Conservation (phyloP, 2,797 vertebrate genomes). For the Sternotherus odoratus region DNA sequence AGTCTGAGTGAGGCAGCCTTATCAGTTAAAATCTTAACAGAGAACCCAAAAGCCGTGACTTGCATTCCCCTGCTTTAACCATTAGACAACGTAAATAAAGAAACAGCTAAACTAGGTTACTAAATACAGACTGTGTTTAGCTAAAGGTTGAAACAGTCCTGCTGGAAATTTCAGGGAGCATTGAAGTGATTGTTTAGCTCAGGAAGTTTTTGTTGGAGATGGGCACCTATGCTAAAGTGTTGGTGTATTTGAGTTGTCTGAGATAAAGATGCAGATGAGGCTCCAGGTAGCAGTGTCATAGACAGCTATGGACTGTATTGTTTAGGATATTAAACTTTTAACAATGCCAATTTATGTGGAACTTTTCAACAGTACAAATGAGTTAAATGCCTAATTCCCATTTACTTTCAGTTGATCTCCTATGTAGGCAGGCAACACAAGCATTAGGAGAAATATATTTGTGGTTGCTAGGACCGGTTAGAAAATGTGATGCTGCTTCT, state of each 20-base stretch:
- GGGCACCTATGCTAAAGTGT: constrained; percentile 31
- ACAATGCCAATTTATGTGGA: neutral
- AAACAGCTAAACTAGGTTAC: constrained; percentile 41
- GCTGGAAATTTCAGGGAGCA: neutral
- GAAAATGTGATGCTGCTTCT: neutral
- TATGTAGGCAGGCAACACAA: neutral
- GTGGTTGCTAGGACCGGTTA: neutral
- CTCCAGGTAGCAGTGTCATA: neutral
- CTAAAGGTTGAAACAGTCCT: constrained; percentile 52
- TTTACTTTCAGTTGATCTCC: neutral
- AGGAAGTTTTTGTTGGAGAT: constrained; percentile 11
- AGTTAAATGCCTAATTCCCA: neutral
- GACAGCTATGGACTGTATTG: accelerated
- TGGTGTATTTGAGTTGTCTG: constrained; percentile 34
- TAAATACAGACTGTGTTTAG: constrained; percentile 45
- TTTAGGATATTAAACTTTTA: neutral
- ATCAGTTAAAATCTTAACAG: neutral
- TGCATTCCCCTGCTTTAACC: constrained; percentile 35
- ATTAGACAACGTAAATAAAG: neutral
- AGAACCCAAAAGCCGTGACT: constrained; percentile 9
- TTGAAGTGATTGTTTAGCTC: constrained; percentile 31
- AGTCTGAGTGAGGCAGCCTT: neutral
- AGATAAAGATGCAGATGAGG: accelerated
- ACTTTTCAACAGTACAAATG: neutral
- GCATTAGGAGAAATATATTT: neutral